Base-by-base conservation (phyloP, 2,113 vertebrate genomes). In the Pipa parva region DNA sequence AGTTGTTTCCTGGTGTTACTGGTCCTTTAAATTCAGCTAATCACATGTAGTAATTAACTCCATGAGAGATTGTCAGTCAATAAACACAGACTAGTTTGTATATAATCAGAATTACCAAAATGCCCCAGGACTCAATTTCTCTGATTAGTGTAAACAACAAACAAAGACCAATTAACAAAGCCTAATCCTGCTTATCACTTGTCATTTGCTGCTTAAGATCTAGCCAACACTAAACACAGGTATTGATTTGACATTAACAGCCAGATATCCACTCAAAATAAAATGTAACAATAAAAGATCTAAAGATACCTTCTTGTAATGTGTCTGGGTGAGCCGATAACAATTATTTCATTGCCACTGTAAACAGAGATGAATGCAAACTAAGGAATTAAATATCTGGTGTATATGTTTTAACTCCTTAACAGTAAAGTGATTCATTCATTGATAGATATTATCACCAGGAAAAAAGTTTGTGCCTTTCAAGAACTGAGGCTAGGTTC, bases 101-200 rank as follows among this genome's bases (percentile, higher is more conserved):
- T 80, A 84, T 81, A 85, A 84, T 83, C 80, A 81, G 79, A 77
- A 79, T 84, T 74, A 77, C 83, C 42, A 71, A 63, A 77, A 75
- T 77, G 82, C 82, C 78, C 81, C 74, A 79, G 82, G 78, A 72
- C 66, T 76, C 74, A 77, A 76, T 73, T 60, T 77, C 74, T 71
- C 80, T 79, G 80, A 89, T 87, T 88, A 89, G 82, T 63, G 60
- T 80, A 86, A 87, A 89, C 84, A 81, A 84, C 86, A 84, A 86
- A 80, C 80, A 85, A 78, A 86, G 83, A 84, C 83, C 86, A 89
- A 89, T 91, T 90, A 89, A 81, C 83, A 82, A 81, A 76, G 81
- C 76, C 71, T 71, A 76, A 82, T 79, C 77, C 81, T 80, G 84
- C 85, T 88, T 86, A 90, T 88, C 85, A 85, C 75, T 62, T 78